These are phyloP conservation scores for Muscicapa comitata DNA, from an alignment of 2,797 vertebrate genomes.

Conservation along the genomic window DNA sequence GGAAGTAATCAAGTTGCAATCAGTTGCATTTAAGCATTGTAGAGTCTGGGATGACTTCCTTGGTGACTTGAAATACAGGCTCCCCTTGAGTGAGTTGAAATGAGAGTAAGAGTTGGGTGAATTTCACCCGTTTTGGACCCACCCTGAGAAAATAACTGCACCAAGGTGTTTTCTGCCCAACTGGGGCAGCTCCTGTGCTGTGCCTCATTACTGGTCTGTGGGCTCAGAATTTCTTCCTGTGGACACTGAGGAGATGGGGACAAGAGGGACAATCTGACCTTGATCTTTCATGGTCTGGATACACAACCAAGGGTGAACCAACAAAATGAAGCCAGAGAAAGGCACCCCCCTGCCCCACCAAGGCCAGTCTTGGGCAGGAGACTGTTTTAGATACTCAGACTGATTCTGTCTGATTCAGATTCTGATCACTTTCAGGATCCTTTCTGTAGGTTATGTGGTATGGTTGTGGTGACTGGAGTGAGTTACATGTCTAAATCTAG, in stretches of 20 bases:
- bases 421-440: not conserved
- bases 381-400: not conserved
- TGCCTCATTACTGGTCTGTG: not conserved
- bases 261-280: not conserved
- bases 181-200: not conserved
- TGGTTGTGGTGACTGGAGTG: not conserved
- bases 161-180: not conserved
- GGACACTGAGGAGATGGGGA: not conserved
- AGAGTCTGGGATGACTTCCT: not conserved
- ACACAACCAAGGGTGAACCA: not conserved
- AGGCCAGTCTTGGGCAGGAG: not conserved
- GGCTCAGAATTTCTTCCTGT: not conserved
- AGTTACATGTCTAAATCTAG: not conserved
- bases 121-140: not conserved
- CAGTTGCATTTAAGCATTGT: not conserved
- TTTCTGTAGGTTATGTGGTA: not conserved
- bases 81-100: not conserved
- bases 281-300: not conserved
- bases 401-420: too few relatives aligned
- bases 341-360: fast-evolving
- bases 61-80: not conserved
- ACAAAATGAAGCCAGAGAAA: not conserved
- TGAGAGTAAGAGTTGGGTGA: not conserved
- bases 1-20: not conserved
- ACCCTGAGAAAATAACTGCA: not conserved